Conservation (phyloP, 2,113 vertebrate species). For the Nothoprocta pentlandii region DNA sequence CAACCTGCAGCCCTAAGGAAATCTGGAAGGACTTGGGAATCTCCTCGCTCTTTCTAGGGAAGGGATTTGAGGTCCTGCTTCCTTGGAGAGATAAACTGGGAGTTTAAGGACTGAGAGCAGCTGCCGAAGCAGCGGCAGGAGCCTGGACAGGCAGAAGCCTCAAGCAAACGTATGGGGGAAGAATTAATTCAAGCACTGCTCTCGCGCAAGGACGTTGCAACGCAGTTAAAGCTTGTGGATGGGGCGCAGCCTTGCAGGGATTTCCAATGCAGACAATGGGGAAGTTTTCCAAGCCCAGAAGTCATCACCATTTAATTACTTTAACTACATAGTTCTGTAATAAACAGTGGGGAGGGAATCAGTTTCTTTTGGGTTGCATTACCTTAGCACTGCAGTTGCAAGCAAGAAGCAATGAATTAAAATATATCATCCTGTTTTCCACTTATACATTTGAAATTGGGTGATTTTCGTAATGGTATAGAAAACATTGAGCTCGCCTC, state of each 20-base stretch:
- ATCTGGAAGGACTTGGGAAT: fast-evolving
- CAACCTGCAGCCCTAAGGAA: not conserved
- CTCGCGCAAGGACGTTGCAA: not conserved
- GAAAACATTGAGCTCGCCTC: not conserved
- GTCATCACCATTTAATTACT: not conserved
- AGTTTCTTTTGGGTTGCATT: not conserved
- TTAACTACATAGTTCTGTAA: constrained; percentile 25
- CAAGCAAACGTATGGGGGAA: not conserved
- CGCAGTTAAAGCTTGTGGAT: not conserved
- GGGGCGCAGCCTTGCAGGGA: not conserved
- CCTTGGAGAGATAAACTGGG: not conserved
- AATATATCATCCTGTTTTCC: fast-evolving
- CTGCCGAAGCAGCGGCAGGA: not conserved
- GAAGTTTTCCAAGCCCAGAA: constrained; percentile 8
- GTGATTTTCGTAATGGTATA: not conserved
- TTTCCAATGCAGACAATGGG: not conserved
- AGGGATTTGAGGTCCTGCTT: fast-evolving
- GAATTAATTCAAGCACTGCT: not conserved
- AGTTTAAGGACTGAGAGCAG: not conserved
- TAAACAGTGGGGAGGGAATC: not conserved
- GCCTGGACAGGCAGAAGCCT: not conserved
- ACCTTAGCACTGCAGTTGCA: not conserved
- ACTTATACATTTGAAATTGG: not conserved
- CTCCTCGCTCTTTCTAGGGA: not conserved
- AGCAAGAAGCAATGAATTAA: not conserved